These are phyloP conservation scores for Hylyphantes graminicola DNA, from an alignment of 1,140 invertebrate species.

Conservation along the genomic window DNA sequence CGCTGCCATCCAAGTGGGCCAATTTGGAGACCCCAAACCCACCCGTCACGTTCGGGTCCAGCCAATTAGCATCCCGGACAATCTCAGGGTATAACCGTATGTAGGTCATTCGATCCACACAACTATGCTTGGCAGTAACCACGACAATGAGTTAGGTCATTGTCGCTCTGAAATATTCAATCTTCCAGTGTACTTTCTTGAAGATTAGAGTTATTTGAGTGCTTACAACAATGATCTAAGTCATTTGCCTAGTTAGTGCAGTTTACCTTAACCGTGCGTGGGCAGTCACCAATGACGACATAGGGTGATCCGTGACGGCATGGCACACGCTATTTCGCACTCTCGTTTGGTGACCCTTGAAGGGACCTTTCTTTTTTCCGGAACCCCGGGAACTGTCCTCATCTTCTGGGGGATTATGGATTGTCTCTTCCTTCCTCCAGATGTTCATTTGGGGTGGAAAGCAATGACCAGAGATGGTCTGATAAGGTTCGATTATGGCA, in stretches of 20 bases:
- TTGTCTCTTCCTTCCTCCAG: background rate
- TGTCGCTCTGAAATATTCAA: too few species aligned
- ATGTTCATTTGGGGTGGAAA: too few species aligned
- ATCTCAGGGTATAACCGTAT: background rate
- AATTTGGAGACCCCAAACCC: slow-evolving; percentile 29
- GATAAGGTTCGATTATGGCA: too few species aligned
- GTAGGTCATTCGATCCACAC: slow-evolving; percentile 54
- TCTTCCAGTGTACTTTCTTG: too few species aligned
- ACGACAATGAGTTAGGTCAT: background rate
- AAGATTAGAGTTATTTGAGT: background rate
- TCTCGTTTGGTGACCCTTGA: slow-evolving; percentile 37
- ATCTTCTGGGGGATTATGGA: background rate
- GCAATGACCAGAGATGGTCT: too few species aligned
- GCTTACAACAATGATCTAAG: too few species aligned
- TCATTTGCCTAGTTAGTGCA: too few species aligned
- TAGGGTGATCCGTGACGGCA: slow-evolving; percentile 47
- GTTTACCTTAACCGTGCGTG: slow-evolving; percentile 13
- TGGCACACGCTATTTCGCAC: slow-evolving; percentile 50
- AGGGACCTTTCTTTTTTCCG: slow-evolving; percentile 4
- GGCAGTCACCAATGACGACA: slow-evolving; percentile 53
- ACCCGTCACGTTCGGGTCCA: slow-evolving; percentile 31
- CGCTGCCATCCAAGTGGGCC: slow-evolving; percentile 37
- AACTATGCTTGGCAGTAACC: background rate
- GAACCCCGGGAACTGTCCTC: slow-evolving; percentile 15
- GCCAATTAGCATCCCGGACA: slow-evolving; percentile 42